phyloP scores from a whole-genome alignment of 53 echinoderm and acorn worm genomes.

The Hippasteria phrygiana region DNA sequence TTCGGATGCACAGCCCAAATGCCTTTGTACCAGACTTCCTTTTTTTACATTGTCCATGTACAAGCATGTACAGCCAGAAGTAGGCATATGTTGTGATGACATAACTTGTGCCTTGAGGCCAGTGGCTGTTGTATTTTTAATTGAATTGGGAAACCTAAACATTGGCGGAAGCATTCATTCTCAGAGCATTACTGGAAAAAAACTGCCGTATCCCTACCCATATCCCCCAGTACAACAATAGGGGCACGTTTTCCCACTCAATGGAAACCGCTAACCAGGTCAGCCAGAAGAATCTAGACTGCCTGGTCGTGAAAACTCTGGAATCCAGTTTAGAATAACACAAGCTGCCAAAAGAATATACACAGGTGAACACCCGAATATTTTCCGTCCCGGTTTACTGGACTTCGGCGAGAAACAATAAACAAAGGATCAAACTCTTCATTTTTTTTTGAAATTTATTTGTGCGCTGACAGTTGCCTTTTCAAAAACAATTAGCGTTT shows the following conservation, averaged over 20 bases:
- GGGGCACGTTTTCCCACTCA: neutral
- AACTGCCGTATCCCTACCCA: neutral
- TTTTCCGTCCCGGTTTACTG: neutral
- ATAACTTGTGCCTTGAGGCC: no score
- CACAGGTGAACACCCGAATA: neutral
- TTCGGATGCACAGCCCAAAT: no score
- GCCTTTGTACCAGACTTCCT: no score
- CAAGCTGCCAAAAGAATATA: neutral
- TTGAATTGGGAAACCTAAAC: no score
- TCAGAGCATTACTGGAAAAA: no score
- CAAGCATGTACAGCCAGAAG: no score
- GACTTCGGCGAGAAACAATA: slow-evolving; percentile 17
- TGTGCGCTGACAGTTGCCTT: neutral
- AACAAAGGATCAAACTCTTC: slow-evolving; percentile 47
- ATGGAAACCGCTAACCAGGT: slow-evolving; percentile 1
- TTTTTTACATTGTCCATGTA: no score
- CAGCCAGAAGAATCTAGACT: slow-evolving; percentile 23
- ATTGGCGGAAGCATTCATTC: no score
- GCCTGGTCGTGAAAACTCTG: neutral
- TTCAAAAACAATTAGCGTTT: slow-evolving; percentile 35
- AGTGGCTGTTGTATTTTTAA: no score
- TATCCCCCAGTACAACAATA: neutral
- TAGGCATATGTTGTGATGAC: no score
- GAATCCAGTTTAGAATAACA: slow-evolving; percentile 19
- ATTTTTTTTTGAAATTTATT: neutral